Evolutionary conservation across 2,113 vertebrate genomes (phyloP), one percentile per base, ranked within the genome.

Genomic region (Sinocyclocheilus grahami): DNA sequence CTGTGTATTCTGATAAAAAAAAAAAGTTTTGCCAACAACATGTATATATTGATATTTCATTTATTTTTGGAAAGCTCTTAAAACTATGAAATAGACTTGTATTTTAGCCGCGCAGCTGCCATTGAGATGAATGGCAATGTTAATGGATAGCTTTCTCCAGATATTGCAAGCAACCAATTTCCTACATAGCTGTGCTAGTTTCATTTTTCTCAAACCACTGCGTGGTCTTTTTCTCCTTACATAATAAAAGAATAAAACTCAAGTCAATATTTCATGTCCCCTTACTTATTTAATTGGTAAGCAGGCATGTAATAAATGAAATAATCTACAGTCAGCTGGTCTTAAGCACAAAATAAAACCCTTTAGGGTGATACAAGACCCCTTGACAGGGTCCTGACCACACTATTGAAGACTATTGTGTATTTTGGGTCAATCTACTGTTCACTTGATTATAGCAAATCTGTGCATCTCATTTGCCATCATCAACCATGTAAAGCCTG

Each of bases 171-270:
- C 48, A 27, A 30, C 48, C 48, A 11, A 18, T 78, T 78, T 33
- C 48, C 75, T 30, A 53, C 42, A 27, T 16, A 51, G 75, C 48
- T 77, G 8, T 55, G 75, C 8, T 55, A 55, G 48, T 78, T 78
- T 78, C 8, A 78, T 55, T 78, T 78, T 27, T 78, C 27, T 78
- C 13, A 78, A 55, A 78, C 8, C 75, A 55, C 48, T 78, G 1
- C 4, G 7, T 78, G 75, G 24, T 20, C 16, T 77, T 53, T 55
- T 53, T 78, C 75, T 30, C 27, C 48, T 55, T 8, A 20, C 24
- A 27, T 78, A 20, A 76, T 51, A 27, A 51, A 76, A 76, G 27
- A 76, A 53, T 53, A 77, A 77, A 77, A 20, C 48, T 77, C 24
- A 55, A 55, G 27, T 77, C n/a, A 16, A 77, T 77, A 53, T 53